Base-by-base conservation (phyloP, 2,888 invertebrate species). In the Microplitis deprimator region DNA sequence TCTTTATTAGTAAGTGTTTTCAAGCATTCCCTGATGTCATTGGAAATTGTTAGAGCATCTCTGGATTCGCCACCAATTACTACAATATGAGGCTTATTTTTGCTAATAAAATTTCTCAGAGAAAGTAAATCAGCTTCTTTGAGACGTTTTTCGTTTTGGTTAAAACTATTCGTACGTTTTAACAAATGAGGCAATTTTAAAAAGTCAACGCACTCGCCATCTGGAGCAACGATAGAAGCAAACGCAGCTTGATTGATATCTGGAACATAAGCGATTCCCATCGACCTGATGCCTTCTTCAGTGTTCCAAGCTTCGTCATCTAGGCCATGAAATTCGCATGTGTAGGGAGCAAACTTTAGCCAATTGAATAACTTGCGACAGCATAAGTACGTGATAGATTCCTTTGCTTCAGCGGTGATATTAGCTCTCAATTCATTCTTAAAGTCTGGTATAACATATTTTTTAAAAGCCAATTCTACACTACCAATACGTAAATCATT, bases 231-330 rank as follows among this genome's bases (percentile, higher is more conserved):
- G 39, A 98, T 90, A 82, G 96, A 96, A 79, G 96, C 94, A 90
- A 98, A 98, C 1, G 97, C 95, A 0, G 96, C 95, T 85, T 96
- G 95, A 40, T 94, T 92, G 79, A 94, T 94, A 90, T 97, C 96
- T 0, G 96, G 95, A 50, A 96, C 95, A 88, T 95, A 99, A 7
- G 97, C 96, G 20, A 99, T 90, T 1, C 96, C 96, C 92, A 99
- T 93, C 0, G 97, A 95, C 61, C 97, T 91, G 5, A 96, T 92
- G 40, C 98, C 98, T 90, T 94, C 94, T 13, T 93, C 92, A 0
- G 95, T 94, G 81, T 96, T 96, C 96, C 96, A 97, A 79, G 97
- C 97, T 76, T 98, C 97, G 75, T 97, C 96, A 74, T 97, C 96
- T 79, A 1, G 20, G 20, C 20, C 20, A 20, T 97, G 96, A 78